Evolutionary conservation across 2,113 vertebrate species (phyloP).

Genomic region (Dicentrarchus labrax): DNA sequence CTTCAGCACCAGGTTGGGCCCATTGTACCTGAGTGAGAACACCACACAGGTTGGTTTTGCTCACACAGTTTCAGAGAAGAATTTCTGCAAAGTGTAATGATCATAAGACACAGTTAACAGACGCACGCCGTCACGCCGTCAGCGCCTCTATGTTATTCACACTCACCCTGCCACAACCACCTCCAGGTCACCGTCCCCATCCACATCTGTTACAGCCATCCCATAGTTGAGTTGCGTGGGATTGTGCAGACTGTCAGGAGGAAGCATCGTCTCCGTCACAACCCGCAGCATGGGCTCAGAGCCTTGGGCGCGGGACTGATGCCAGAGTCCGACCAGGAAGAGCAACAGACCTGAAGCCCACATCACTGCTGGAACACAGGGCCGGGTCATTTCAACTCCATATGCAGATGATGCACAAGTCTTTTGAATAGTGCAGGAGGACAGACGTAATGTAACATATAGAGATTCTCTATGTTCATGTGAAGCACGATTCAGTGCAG

Average conservation of each 20-base stretch:
- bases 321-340: constrained; percentile 79
- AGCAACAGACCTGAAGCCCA: constrained; percentile 74
- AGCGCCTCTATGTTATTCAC: not conserved
- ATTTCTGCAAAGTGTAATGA: not conserved
- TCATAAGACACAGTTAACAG: not conserved
- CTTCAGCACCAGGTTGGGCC: constrained; percentile 95
- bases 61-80: not conserved
- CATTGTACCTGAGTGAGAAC: constrained; percentile 87
- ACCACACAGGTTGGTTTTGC: not conserved
- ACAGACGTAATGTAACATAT: not conserved
- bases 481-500: not conserved
- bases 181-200: constrained; percentile 91
- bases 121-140: not conserved
- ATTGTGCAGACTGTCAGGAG: constrained; percentile 90
- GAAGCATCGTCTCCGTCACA: constrained; percentile 88
- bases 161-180: constrained; percentile 95
- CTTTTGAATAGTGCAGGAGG: not conserved
- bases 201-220: constrained; percentile 94
- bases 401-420: not conserved
- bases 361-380: constrained; percentile 72
- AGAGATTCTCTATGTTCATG: not conserved
- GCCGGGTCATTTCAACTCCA: not conserved
- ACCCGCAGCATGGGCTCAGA: constrained; percentile 88
- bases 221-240: constrained; percentile 96
- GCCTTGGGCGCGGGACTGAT: constrained; percentile 79